A percentile compares a stretch with the other conserved stretches of the same genome.
phyloP scores from a whole-genome alignment of 2,113 vertebrate genomes.

The Solea senegalensis region DNA sequence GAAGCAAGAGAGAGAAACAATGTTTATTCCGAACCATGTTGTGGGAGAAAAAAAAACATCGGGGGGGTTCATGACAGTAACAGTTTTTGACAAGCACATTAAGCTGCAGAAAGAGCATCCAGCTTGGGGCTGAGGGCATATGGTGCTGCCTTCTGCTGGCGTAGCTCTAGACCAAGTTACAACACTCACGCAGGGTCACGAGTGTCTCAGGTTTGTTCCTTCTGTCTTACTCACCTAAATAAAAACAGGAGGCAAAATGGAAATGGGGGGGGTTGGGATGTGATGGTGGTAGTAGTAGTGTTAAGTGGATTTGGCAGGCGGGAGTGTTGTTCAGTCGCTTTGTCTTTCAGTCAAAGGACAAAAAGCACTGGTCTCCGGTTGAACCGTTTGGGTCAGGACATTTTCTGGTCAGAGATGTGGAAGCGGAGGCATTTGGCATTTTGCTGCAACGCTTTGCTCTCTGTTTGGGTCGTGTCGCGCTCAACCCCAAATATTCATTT shows the following conservation, averaged over 20 bases:
- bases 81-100: conserved; percentile 95
- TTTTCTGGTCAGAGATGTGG: conserved; percentile 45
- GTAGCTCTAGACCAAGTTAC: conserved; percentile 85
- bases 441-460: conserved; percentile 44
- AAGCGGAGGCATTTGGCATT: conserved; percentile 67
- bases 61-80: conserved; percentile 87
- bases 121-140: conserved; percentile 90
- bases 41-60: conserved; percentile 70
- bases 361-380: conserved; percentile 41
- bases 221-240: conserved; percentile 74
- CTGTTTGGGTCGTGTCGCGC: conserved; percentile 27
- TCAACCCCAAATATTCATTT: conserved; percentile 5
- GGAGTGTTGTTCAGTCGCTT: conserved; percentile 47
- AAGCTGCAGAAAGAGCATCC: conserved; percentile 94
- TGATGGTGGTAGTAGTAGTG: neutral
- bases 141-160: conserved; percentile 92
- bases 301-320: conserved; percentile 35
- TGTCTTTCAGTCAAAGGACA: conserved; percentile 64
- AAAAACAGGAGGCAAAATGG: conserved; percentile 71
- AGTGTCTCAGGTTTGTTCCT: conserved; percentile 84
- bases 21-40: conserved; percentile 80
- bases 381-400: conserved; percentile 57
- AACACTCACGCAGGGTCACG: conserved; percentile 84
- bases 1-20: conserved; percentile 46
- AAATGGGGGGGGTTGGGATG: conserved; percentile 35